Evolutionary conservation across 2,888 invertebrate species (phyloP).

Genomic region (Euphydryas editha): DNA sequence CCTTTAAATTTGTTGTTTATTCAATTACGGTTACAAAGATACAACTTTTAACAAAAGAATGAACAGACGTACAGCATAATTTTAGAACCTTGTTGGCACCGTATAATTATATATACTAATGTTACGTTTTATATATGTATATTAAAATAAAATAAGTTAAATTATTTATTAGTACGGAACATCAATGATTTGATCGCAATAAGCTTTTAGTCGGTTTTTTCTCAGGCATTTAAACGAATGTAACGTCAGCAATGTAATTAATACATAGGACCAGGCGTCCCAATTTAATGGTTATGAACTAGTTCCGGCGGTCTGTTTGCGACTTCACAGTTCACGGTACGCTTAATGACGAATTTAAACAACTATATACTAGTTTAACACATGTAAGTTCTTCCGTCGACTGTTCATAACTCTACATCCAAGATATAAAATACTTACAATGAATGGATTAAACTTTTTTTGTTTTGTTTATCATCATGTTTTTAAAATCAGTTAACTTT

Average conservation of each 20-base stretch:
- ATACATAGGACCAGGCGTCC: conserved; percentile 65
- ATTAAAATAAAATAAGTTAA: conserved; percentile 28
- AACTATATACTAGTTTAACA: conserved; percentile 1
- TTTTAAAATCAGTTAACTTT: too few species aligned
- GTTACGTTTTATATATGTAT: too few species aligned
- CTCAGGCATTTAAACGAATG: conserved; percentile 60
- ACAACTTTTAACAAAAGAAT: too few species aligned
- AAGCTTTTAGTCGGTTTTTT: conserved; percentile 47
- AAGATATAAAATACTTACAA: not conserved
- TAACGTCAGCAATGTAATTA: conserved; percentile 61
- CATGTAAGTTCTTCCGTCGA: not conserved
- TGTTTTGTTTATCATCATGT: too few species aligned
- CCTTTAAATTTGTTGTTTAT: too few species aligned
- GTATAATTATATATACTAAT: too few species aligned
- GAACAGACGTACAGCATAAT: too few species aligned
- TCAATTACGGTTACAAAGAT: too few species aligned
- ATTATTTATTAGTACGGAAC: not conserved
- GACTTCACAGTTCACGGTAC: conserved; percentile 3
- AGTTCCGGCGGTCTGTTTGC: conserved; percentile 66
- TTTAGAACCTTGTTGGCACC: too few species aligned
- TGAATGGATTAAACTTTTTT: not conserved
- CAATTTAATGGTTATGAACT: conserved; percentile 75
- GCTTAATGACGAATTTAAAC: conserved; percentile 23
- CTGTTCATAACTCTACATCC: not conserved
- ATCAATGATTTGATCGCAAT: too few species aligned